Base-by-base conservation (phyloP, 2,888 invertebrate species). In the Epistrophe eligans region DNA sequence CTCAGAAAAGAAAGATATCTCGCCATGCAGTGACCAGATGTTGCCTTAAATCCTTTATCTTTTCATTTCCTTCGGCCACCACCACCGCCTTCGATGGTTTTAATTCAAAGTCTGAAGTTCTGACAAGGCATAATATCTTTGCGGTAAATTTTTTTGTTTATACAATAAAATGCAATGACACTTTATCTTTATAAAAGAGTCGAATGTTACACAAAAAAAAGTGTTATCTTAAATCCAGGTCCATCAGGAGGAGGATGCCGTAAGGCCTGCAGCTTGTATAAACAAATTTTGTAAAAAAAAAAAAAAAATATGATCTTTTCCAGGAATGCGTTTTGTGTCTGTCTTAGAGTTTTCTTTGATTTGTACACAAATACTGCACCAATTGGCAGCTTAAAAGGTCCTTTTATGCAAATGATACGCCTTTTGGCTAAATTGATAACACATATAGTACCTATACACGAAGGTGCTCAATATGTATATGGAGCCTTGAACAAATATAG, bases 21-120 rank as follows among this genome's bases (percentile, higher is more conserved):
- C 81, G 45, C 81, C 85, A 85, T 81, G 48, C 85, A 81, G 55
- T 43, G 50, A 35, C 81, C 85, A 85, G 77, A 85, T 85, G 85
- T 71, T 85, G 81, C 48, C 17, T 57, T 43, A 60, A 81, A 85
- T 67, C 84, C 81, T 85, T 85, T 85, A 81, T 72, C 79, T 62
- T 28, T 2, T 17, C 38, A 24, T 38, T 57, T 52, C n/a, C 57
- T 62, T 24, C 19, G 15, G 28, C 55, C 2, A 13, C 0, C 2
- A 13, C 0, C 19, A 24, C 13, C 35, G 43, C 13, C 58, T 50
- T 66, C 43, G 5, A 38, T 32, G 15, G 40, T 67, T 40, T 45
- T 15, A 38, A 32, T 62, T 2, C n/a, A n/a, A 45, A n/a, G n/a
- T 24, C n/a, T 45, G 48, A 17, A 45, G 45, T 45, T n/a, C n/a